Evolutionary conservation across 2,888 invertebrate species (phyloP), one percentile per base, ranked within the genome.

Genomic region (Dicyrtomina minuta): DNA sequence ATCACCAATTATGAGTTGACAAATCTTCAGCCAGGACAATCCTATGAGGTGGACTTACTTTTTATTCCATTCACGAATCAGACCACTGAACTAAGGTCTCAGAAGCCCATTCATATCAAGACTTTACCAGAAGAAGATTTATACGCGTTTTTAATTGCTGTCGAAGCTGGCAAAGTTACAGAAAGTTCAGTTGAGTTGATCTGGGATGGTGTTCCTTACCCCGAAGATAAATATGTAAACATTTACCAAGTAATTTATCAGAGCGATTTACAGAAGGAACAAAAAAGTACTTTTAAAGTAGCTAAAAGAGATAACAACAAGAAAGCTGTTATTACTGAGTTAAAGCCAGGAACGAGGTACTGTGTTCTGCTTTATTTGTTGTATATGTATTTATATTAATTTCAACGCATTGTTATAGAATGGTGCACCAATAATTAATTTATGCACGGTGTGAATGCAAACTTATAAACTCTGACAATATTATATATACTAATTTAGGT

Each of bases 181-280:
- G 86, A 91, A 0, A 88, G 88, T 64, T 89, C 89, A 12, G 89
- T 90, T 0, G 91, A 91, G 79, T 85, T 94, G 6, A 85, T 87
- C 5, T 93, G 93, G 92, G 87, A 84, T 60, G 94, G 94, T 0
- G 89, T 94, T 0, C 94, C 94, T 0, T 88, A 90, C 77, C 94
- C 94, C 0, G 90, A 92, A 73, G 93, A 93, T 81, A 91, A 93
- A 81, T 93, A 90, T 83, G 91, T 94, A 61, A 90, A 93, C 77
- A 92, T 94, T 79, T 93, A 91, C 83, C 86, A 93, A 67, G 92
- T 92, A 0, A 91, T 92, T 75, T 90, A 90, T 81, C 89, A 90
- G 81, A 89, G 88, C 79, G 90, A 89, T 80, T 86, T 86, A 13
- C 75, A 79, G 55, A 89, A 89, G 78, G 88, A 91, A 79, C 88